These are phyloP conservation scores for Merluccius polli DNA, from an alignment of 2,797 vertebrate genomes.

Conservation along the genomic window DNA sequence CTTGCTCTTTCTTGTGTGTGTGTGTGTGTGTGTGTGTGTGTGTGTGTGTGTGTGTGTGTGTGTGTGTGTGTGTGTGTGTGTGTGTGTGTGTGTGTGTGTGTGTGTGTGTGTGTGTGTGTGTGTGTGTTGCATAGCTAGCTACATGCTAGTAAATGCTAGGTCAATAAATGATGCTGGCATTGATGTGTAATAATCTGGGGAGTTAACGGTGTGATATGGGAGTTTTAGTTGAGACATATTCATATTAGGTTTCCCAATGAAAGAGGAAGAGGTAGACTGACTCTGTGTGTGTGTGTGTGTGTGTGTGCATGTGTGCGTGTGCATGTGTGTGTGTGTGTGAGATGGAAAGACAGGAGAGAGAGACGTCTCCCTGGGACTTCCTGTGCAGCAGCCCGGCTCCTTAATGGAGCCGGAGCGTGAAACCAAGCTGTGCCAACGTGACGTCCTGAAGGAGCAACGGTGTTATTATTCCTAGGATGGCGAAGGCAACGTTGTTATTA, in stretches of 20 bases:
- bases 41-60: no score
- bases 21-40: no score
- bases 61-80: no score
- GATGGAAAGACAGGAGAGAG: constrained; percentile 9
- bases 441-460: constrained; percentile 23
- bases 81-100: background rate
- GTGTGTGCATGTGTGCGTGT: no score
- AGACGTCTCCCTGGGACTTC: constrained; percentile 44
- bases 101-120: no score
- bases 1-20: no score
- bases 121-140: background rate
- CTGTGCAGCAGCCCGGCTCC: constrained; percentile 53
- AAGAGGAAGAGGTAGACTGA: background rate
- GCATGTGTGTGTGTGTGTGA: constrained; percentile 11
- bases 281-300: no score
- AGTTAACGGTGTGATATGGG: background rate
- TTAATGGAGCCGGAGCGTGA: constrained; percentile 68
- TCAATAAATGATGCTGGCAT: background rate
- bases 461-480: no score
- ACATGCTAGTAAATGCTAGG: background rate
- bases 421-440: constrained; percentile 60
- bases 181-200: background rate
- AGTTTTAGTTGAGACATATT: background rate
- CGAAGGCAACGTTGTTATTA: no score
- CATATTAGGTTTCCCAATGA: background rate